These are phyloP conservation scores for Marmota monax DNA, from an alignment of 2,113 vertebrate species.

Conservation along the genomic window DNA sequence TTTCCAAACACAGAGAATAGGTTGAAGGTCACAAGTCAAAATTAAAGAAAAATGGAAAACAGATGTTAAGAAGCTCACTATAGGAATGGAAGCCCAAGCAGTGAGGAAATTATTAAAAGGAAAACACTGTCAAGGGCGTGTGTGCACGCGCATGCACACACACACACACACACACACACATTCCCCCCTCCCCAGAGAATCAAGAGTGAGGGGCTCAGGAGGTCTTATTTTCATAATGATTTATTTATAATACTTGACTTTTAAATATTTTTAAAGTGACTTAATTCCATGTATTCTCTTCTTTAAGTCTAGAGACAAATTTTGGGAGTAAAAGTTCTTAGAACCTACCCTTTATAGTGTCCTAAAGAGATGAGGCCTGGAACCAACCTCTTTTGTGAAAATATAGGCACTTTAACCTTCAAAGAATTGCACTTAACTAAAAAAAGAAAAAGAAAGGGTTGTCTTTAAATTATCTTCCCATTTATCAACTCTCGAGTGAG, in stretches of 20 bases:
- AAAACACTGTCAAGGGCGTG: background rate
- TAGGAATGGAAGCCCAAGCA: constrained; percentile 82
- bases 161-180: background rate
- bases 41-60: constrained; percentile 90
- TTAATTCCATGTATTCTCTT: constrained; percentile 37
- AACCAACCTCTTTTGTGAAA: background rate
- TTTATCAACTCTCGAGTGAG: background rate
- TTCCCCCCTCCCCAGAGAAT: background rate
- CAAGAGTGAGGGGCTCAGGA: background rate
- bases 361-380: background rate
- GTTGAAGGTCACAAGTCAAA: constrained; percentile 87
- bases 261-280: constrained; percentile 57
- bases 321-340: background rate
- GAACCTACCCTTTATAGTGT: background rate
- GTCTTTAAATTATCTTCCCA: constrained; percentile 24
- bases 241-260: constrained; percentile 15
- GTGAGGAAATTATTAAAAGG: constrained; percentile 78
- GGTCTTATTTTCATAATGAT: constrained; percentile 54
- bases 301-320: constrained; percentile 15
- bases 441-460: background rate
- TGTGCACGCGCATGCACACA: background rate
- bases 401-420: background rate
- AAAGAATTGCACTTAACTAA: background rate
- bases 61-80: constrained; percentile 86
- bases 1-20: constrained; percentile 83